These are phyloP conservation scores for Cichlasoma orientale DNA, from an alignment of 2,797 vertebrate genomes.

Conservation along the genomic window DNA sequence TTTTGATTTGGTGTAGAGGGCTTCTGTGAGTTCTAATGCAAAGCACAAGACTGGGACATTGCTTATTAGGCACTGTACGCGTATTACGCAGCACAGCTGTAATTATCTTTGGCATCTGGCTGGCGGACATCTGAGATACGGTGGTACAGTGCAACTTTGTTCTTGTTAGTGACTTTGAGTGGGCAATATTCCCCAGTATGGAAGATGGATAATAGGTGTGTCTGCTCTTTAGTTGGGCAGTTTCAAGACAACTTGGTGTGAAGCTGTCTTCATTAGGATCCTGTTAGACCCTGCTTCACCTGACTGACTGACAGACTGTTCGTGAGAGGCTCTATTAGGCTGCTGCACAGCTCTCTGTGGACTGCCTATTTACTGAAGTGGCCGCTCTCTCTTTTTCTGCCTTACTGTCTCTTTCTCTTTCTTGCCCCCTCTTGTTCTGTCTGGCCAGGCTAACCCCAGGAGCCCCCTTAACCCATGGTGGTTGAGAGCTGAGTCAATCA, in stretches of 20 bases:
- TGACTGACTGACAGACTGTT: slow-evolving; percentile 74
- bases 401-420: slow-evolving; percentile 41
- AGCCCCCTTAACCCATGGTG: slow-evolving; percentile 76
- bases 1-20: not conserved
- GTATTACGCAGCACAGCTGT: slow-evolving; percentile 9
- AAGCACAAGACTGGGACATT: not conserved
- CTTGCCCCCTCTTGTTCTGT: slow-evolving; percentile 59
- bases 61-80: not conserved
- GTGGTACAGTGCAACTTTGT: slow-evolving; percentile 24
- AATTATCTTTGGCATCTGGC: slow-evolving; percentile 20
- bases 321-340: slow-evolving; percentile 75
- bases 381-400: slow-evolving; percentile 20
- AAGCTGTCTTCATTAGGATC: slow-evolving; percentile 78
- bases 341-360: slow-evolving; percentile 65
- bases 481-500: slow-evolving; percentile 75
- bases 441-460: slow-evolving; percentile 74
- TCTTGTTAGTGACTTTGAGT: slow-evolving; percentile 64
- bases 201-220: slow-evolving; percentile 59
- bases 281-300: slow-evolving; percentile 73
- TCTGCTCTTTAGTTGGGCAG: slow-evolving; percentile 56
- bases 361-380: slow-evolving; percentile 66
- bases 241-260: slow-evolving; percentile 64
- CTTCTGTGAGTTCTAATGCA: not conserved
- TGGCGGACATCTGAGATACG: slow-evolving; percentile 3
- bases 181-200: slow-evolving; percentile 38